phyloP scores from a whole-genome alignment of 2,888 invertebrate species.

The Coecobrya sp. region DNA sequence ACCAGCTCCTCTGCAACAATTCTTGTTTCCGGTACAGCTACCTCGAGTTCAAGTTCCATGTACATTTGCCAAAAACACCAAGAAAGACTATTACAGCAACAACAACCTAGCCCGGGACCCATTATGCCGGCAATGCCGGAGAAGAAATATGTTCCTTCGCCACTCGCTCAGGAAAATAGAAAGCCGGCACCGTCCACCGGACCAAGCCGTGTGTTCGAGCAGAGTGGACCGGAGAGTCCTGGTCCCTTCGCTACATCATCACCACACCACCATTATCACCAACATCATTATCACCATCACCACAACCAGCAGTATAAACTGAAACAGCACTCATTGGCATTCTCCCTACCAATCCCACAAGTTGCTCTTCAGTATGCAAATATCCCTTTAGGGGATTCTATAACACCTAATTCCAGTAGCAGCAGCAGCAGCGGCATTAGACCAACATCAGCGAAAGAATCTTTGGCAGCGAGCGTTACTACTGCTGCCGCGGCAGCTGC shows the following conservation, averaged over 20 bases:
- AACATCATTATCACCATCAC: conserved; percentile 53
- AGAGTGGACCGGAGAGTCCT: conserved; percentile 59
- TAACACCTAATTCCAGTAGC: conserved; percentile 23
- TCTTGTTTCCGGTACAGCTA: conserved; percentile 56
- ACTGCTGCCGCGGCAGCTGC: conserved; percentile 57
- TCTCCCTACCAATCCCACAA: conserved; percentile 82
- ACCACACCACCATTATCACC: conserved; percentile 40
- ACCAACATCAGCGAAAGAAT: conserved; percentile 31
- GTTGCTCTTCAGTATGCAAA: conserved; percentile 79
- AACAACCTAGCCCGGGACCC: conserved; percentile 47
- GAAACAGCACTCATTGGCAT: conserved; percentile 75
- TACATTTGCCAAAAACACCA: conserved; percentile 79
- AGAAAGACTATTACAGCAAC: conserved; percentile 43
- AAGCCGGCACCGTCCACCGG: conserved; percentile 58
- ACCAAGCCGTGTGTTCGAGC: conserved; percentile 7
- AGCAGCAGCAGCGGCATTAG: conserved; percentile 12
- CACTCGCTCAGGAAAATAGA: conserved; percentile 72
- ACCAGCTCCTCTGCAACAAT: conserved; percentile 13
- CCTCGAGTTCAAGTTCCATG: conserved; percentile 62
- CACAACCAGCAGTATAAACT: conserved; percentile 32
- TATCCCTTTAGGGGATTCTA: conserved; percentile 63
- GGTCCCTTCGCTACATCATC: conserved; percentile 9
- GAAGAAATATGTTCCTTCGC: conserved; percentile 79
- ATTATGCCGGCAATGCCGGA: conserved; percentile 29
- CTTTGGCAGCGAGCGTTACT: conserved; percentile 53